Evolutionary conservation across 2,888 invertebrate species (phyloP).

Genomic region (Hedya salicella): DNA sequence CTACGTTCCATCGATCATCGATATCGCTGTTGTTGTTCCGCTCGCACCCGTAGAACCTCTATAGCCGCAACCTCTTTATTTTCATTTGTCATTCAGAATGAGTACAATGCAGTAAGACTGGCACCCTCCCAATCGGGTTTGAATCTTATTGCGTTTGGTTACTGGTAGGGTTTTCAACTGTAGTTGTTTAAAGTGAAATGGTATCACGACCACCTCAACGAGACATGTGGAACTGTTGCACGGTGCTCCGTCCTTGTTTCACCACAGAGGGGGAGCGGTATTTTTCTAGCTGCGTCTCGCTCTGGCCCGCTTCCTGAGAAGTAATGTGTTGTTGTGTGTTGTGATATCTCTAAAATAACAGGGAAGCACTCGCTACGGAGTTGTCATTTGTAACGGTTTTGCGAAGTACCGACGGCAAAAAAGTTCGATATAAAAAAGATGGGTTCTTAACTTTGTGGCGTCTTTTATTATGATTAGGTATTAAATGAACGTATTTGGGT

Average conservation of each 20-base stretch:
- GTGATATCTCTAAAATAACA: conserved; percentile 86
- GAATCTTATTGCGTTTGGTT: conserved; percentile 41
- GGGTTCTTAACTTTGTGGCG: not conserved
- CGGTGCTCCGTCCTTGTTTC: conserved; percentile 67
- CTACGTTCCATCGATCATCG: conserved; percentile 44
- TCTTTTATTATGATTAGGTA: not conserved
- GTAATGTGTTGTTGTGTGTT: conserved; percentile 85
- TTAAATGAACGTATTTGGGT: no score
- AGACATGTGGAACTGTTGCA: conserved; percentile 78
- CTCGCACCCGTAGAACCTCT: conserved; percentile 63
- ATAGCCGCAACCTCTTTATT: conserved; percentile 67
- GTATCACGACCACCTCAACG: conserved; percentile 54
- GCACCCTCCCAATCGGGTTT: conserved; percentile 45
- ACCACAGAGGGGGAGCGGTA: conserved; percentile 57
- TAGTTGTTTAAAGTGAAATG: conserved; percentile 46
- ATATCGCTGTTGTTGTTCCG: conserved; percentile 58
- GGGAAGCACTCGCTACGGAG: conserved; percentile 84
- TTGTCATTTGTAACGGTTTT: conserved; percentile 85
- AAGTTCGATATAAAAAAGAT: conserved; percentile 24
- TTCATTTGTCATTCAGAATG: conserved; percentile 61
- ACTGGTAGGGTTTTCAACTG: conserved; percentile 52
- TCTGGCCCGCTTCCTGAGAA: conserved; percentile 76
- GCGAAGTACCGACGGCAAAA: conserved; percentile 66
- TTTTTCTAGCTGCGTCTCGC: conserved; percentile 73
- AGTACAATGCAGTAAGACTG: conserved; percentile 58